Evolutionary conservation across 2,797 vertebrate species (phyloP), one percentile per base, ranked within the genome.

Genomic region (Enteromius afrohamiltoni): DNA sequence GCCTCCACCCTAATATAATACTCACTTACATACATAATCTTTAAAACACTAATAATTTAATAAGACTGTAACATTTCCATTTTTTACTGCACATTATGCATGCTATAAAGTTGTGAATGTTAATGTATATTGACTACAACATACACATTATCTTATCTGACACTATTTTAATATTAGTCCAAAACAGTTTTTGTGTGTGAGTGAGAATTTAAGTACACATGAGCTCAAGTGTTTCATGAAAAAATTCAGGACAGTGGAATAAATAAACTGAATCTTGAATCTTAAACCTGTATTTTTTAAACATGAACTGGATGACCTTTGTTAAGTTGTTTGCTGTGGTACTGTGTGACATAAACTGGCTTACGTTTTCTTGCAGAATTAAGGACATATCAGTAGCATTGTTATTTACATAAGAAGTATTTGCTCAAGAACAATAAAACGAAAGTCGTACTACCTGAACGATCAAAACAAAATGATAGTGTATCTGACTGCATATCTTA

Each of bases 391-490:
- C 34, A 76, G 34, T 21, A 40, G n/a, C 8, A 47, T 23, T 26
- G 42, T 47, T 6, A 40, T 49, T 67, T 23, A 49, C 21, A 37
- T n/a, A 47, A 51, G 17, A 64, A 62, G 21, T 14, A 2, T 42
- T 53, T 26, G n/a, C 29, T 26, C 21, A 40, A 21, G n/a, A 75
- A 58, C 23, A 80, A 45, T 68, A 62, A 19, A 79, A 64, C 23
- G 6, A 26, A 21, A 42, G 71, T 49, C 1, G 9, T 45, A 67
- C 73, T n/a, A n/a, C 11, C 26, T 26, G 3, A 21, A 26, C 7
- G 53, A 82, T 69, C 51, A 58, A 77, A 77, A 60, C 74, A 83
- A 13, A 60, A 53, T 78, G 65, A 60, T 77, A 58, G 23, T 13
- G 13, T 77, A 75, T 65, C 71, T 74, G 37, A 60, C n/a, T 55